phyloP scores from a whole-genome alignment of 2,888 invertebrate genomes.

The Gnatocerus cornutus region DNA sequence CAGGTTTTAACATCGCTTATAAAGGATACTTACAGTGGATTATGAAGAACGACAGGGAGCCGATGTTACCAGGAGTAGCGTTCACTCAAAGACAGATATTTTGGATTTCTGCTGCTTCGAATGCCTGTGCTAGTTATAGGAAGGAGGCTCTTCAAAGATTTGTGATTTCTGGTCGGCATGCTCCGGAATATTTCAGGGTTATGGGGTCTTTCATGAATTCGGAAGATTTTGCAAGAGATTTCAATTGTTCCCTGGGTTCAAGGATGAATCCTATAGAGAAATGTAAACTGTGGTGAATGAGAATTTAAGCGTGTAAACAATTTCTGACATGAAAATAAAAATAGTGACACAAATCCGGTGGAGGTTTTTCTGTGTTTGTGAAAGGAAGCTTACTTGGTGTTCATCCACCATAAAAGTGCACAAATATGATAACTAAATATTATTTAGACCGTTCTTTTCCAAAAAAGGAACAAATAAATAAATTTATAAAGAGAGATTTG shows the following conservation, averaged over 20 bases:
- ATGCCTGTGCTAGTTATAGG: conserved; percentile 85
- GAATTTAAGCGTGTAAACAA: neutral
- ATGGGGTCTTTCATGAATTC: conserved; percentile 74
- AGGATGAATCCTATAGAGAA: conserved; percentile 74
- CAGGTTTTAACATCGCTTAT: conserved; percentile 90
- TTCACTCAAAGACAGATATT: conserved; percentile 81
- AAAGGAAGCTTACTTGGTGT: no score
- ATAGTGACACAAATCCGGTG: neutral
- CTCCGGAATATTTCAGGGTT: conserved; percentile 71
- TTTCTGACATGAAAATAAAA: neutral
- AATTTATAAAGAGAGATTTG: no score
- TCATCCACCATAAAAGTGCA: no score
- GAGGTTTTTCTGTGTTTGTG: no score
- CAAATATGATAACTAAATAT: no score
- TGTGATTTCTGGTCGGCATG: conserved; percentile 69
- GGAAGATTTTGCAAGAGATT: conserved; percentile 74
- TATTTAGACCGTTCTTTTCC: no score
- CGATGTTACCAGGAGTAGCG: conserved; percentile 79
- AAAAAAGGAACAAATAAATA: no score
- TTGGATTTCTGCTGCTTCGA: conserved; percentile 87
- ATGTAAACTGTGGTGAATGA: conserved; percentile 67
- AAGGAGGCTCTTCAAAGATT: conserved; percentile 80
- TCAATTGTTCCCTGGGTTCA: conserved; percentile 72
- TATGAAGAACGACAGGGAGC: conserved; percentile 76
- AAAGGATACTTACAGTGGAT: conserved; percentile 83